A percentile compares a stretch with the other conserved stretches of the same genome.
Evolutionary conservation across 2,797 vertebrate genomes (phyloP).

Genomic region (Champsocephalus gunnari): DNA sequence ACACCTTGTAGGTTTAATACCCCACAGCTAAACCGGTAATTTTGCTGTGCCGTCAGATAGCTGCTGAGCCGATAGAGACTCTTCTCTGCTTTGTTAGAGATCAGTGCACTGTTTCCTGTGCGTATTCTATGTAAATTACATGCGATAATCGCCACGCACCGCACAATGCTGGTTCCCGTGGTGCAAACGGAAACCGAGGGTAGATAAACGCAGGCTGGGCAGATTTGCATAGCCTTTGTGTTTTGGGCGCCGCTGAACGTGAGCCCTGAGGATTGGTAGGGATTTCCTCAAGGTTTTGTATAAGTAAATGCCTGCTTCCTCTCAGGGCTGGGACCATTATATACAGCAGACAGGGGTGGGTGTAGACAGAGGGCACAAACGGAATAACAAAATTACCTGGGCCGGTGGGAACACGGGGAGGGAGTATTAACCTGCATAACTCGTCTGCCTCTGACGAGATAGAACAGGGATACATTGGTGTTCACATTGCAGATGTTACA

Average conservation of each 20-base stretch:
- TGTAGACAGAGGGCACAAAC: constrained; percentile 77
- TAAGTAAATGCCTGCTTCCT: constrained; percentile 85
- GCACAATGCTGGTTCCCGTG: constrained; percentile 85
- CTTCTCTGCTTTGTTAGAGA: constrained; percentile 84
- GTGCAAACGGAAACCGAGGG: constrained; percentile 84
- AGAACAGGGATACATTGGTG: constrained; percentile 30
- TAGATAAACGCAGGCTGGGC: constrained; percentile 85
- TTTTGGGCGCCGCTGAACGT: constrained; percentile 82
- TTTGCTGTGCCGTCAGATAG: constrained; percentile 83
- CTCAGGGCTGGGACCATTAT: constrained; percentile 84
- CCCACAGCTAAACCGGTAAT: constrained; percentile 84
- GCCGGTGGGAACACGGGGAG: constrained; percentile 69
- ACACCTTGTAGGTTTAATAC: constrained; percentile 85
- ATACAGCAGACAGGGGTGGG: constrained; percentile 78
- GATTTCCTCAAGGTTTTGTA: constrained; percentile 81
- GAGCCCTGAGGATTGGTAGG: constrained; percentile 82
- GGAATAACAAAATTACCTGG: constrained; percentile 82
- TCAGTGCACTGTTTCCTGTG: constrained; percentile 82
- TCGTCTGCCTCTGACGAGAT: constrained; percentile 51
- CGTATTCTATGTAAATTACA: constrained; percentile 89
- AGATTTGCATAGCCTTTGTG: constrained; percentile 88
- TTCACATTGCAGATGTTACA: constrained; percentile 33
- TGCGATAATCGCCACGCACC: constrained; percentile 84
- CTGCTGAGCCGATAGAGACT: constrained; percentile 83
- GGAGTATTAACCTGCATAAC: constrained; percentile 71